Conservation (phyloP, 2,797 vertebrate species). For the Gymnothorax javanicus region DNA sequence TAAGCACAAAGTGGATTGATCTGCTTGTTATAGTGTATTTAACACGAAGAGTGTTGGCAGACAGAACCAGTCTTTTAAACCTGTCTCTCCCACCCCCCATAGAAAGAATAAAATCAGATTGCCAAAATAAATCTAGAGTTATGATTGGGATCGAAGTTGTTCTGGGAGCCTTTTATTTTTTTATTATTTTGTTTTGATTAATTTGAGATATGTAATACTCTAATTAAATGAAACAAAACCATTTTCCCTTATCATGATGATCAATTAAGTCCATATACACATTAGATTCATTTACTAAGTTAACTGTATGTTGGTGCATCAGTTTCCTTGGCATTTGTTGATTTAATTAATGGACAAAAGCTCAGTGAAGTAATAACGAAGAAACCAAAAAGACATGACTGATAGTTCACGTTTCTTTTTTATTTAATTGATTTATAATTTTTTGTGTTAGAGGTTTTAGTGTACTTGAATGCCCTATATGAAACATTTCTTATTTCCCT, state of each 20-base stretch:
- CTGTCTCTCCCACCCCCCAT: not conserved
- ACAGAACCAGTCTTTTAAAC: not conserved
- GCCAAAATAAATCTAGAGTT: not conserved
- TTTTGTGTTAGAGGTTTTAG: not conserved
- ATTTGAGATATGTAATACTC: not conserved
- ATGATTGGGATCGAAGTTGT: not conserved
- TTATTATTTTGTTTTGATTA: not conserved
- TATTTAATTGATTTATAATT: not conserved
- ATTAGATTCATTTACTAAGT: not conserved
- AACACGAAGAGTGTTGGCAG: not conserved
- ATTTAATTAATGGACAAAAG: not conserved
- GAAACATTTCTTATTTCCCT: not conserved
- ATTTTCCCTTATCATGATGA: not conserved
- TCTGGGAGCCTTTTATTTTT: not conserved
- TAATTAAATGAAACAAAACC: not conserved
- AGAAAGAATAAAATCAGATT: not conserved
- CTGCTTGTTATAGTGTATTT: not conserved
- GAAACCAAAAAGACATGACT: not conserved
- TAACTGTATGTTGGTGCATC: not conserved
- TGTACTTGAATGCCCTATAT: not conserved
- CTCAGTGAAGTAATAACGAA: not conserved
- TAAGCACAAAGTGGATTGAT: not conserved
- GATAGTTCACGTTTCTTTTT: not conserved
- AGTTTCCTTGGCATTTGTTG: not conserved
- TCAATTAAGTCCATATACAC: not conserved